Conservation (phyloP, 2,797 vertebrate genomes). For the Brachyrhaphis roseni region DNA sequence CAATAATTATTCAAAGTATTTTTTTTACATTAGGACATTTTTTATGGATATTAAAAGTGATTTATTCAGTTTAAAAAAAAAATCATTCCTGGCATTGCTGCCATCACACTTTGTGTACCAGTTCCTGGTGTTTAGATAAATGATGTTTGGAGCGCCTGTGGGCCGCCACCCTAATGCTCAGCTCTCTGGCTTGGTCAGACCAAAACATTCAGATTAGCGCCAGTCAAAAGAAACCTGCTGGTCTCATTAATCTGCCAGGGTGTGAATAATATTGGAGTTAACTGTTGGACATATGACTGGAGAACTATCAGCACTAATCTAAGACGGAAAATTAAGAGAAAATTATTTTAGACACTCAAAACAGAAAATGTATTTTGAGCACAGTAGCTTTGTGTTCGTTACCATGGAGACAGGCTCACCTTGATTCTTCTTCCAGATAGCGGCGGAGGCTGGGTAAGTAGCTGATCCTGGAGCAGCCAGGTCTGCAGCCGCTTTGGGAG, state of each 20-base stretch:
- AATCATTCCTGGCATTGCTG: neutral
- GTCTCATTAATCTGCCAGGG: neutral
- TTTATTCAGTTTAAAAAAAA: neutral
- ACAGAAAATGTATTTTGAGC: neutral
- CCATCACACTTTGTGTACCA: neutral
- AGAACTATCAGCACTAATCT: too few species aligned
- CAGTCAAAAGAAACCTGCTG: neutral
- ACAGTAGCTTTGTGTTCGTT: neutral
- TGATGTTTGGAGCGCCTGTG: neutral
- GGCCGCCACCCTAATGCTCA: neutral
- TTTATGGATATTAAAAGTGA: neutral
- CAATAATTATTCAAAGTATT: neutral
- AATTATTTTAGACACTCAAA: neutral
- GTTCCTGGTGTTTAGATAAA: neutral
- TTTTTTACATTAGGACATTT: too few species aligned
- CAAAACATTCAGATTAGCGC: neutral
- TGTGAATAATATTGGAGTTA: neutral
- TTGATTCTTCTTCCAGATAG: slow-evolving; percentile 92
- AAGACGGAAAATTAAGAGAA: neutral
- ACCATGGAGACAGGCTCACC: slow-evolving; percentile 74
- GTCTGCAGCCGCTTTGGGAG: neutral
- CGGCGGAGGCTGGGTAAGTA: slow-evolving; percentile 68
- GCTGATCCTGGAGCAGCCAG: slow-evolving; percentile 67
- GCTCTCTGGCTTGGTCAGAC: neutral
- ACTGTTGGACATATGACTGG: neutral